phyloP scores from a whole-genome alignment of 1,140 invertebrate genomes.

The Brachionus rubens region DNA sequence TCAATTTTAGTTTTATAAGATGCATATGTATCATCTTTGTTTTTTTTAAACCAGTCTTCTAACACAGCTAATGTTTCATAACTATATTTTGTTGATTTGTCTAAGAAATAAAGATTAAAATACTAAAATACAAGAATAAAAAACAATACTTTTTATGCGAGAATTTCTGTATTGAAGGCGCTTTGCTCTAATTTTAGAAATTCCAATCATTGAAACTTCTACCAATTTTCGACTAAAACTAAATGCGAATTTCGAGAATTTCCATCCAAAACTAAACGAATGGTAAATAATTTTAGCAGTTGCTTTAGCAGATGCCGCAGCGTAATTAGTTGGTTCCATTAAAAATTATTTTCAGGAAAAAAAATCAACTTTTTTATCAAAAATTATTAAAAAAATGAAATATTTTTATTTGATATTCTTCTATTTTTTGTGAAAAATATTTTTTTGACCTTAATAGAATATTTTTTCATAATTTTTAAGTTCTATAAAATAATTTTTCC shows the following conservation, averaged over 20 bases:
- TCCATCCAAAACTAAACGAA: slow-evolving; percentile 13
- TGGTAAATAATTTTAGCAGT: not conserved
- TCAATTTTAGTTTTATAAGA: slow-evolving; percentile 13
- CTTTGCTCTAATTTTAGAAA: slow-evolving; percentile 14
- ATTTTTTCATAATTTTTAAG: no score
- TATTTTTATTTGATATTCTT: not conserved
- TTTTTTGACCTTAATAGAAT: no score
- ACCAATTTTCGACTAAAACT: slow-evolving; percentile 1
- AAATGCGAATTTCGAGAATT: slow-evolving; percentile 7
- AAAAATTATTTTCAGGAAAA: not conserved
- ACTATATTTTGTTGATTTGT: slow-evolving; percentile 8
- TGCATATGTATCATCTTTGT: not conserved
- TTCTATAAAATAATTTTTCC: no score
- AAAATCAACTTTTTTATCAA: no score
- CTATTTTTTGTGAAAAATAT: no score
- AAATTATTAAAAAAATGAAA: no score
- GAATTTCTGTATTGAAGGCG: slow-evolving; percentile 1
- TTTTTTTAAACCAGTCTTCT: slow-evolving; percentile 9
- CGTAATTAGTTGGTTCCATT: not conserved
- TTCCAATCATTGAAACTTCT: not conserved
- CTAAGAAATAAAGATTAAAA: slow-evolving; percentile 2
- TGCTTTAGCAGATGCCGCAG: not conserved
- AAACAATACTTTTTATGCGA: not conserved
- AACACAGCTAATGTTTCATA: slow-evolving; percentile 1
- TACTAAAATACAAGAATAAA: not conserved